phyloP scores from a whole-genome alignment of 2,113 vertebrate genomes.

The Heliornis fulica region DNA sequence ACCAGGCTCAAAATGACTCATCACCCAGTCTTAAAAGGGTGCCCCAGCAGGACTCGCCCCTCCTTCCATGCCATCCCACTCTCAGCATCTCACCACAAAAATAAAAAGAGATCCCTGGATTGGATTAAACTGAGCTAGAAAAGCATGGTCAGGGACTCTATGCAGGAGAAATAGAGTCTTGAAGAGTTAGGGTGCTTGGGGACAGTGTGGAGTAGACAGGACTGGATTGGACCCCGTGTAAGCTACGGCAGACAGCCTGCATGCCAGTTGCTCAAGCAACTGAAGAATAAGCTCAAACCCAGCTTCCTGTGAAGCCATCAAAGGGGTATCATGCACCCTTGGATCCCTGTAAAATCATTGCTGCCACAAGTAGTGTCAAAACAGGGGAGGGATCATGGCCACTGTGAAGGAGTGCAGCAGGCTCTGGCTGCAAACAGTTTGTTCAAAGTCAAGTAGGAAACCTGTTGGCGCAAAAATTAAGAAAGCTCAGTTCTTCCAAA shows the following conservation, averaged over 20 bases:
- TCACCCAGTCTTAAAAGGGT: neutral
- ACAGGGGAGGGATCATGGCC: neutral
- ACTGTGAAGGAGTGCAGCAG: neutral
- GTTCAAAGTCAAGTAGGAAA: conserved; percentile 18
- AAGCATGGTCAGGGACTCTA: neutral
- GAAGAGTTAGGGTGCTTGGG: neutral
- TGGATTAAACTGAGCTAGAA: neutral
- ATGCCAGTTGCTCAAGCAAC: neutral
- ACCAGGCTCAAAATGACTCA: neutral
- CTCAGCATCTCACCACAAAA: neutral
- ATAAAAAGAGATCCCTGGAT: neutral
- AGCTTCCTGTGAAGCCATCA: neutral
- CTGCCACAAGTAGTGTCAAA: neutral
- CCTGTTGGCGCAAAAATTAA: neutral
- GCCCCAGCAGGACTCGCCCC: neutral
- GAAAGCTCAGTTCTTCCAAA: neutral
- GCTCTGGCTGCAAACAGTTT: neutral
- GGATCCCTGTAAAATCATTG: neutral
- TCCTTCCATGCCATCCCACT: neutral
- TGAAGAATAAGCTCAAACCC: neutral
- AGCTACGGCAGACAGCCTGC: neutral
- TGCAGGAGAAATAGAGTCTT: neutral
- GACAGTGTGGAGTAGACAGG: neutral
- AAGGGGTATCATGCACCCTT: neutral
- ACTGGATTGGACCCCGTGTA: neutral